Conservation (phyloP, 1,140 invertebrate genomes). For the Danaus plexippus region DNA sequence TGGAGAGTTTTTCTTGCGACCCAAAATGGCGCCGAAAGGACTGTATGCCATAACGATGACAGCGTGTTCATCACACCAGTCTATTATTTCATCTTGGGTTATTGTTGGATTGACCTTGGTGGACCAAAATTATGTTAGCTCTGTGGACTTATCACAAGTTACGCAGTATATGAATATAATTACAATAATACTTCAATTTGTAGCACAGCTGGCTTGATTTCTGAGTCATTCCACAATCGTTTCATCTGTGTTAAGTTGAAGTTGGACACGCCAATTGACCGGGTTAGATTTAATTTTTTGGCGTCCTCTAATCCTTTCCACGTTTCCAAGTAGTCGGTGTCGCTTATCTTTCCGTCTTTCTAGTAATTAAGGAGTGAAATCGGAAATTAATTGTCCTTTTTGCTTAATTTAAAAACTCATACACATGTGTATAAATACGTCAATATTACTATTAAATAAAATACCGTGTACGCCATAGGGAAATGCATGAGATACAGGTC, state of each 20-base stretch:
- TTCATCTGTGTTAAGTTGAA: slow-evolving; percentile 84
- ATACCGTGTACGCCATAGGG: slow-evolving; percentile 73
- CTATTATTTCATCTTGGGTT: slow-evolving; percentile 40
- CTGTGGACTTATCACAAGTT: neutral
- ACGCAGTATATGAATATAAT: neutral
- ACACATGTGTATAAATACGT: too few species aligned
- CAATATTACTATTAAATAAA: too few species aligned
- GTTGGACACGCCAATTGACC: slow-evolving; percentile 86
- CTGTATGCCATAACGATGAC: slow-evolving; percentile 21
- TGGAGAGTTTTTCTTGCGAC: slow-evolving; percentile 38
- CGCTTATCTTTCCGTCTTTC: slow-evolving; percentile 49
- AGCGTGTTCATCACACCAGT: slow-evolving; percentile 40
- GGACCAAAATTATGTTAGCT: slow-evolving; percentile 18
- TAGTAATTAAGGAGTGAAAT: slow-evolving; percentile 18
- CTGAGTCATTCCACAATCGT: slow-evolving; percentile 72
- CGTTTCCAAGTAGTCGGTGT: slow-evolving; percentile 69
- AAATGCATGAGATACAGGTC: slow-evolving; percentile 82
- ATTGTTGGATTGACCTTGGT: slow-evolving; percentile 53
- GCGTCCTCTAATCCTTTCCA: slow-evolving; percentile 75
- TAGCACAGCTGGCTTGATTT: slow-evolving; percentile 53
- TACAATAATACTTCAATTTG: slow-evolving; percentile 48
- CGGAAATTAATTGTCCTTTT: too few species aligned
- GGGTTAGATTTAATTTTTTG: slow-evolving; percentile 70
- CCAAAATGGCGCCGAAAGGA: slow-evolving; percentile 49
- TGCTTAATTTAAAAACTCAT: too few species aligned